These are phyloP conservation scores for Gymnobelideus leadbeateri DNA, from an alignment of 2,113 vertebrate species.

Conservation along the genomic window DNA sequence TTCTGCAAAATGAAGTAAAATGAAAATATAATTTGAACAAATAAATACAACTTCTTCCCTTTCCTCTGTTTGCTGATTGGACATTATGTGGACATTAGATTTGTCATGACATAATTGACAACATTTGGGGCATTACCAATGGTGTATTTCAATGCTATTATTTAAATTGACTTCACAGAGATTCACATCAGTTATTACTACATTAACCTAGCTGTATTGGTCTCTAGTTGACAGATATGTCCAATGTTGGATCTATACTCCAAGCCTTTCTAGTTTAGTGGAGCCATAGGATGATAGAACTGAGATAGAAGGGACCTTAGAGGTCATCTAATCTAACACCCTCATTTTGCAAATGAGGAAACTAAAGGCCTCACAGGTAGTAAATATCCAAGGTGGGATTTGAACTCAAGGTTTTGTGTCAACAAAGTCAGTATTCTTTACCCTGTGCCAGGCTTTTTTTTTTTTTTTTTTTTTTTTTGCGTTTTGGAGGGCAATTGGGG, in stretches of 20 bases:
- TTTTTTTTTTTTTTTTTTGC: no score
- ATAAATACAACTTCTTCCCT: not conserved
- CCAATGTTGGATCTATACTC: not conserved
- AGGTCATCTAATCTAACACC: not conserved
- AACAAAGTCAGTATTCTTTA: not conserved
- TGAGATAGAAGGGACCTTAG: not conserved
- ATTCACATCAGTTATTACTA: not conserved
- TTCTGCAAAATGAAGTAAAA: not conserved
- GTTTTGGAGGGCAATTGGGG: no score
- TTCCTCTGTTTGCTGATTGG: not conserved
- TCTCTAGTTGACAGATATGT: not conserved
- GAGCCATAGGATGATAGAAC: not conserved
- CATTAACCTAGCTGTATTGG: not conserved
- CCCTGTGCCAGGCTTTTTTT: not conserved
- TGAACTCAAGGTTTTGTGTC: not conserved
- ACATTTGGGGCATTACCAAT: slow-evolving; percentile 33
- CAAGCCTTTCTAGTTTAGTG: not conserved
- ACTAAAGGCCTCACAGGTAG: not conserved
- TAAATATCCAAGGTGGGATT: not conserved
- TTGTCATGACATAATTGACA: not conserved
- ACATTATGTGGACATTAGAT: not conserved
- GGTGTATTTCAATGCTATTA: slow-evolving; percentile 6
- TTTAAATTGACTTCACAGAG: slow-evolving; percentile 14
- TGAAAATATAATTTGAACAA: not conserved
- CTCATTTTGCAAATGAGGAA: not conserved